Base-by-base conservation (phyloP, 1,140 invertebrate species). In the Cheumatopsyche charites region DNA sequence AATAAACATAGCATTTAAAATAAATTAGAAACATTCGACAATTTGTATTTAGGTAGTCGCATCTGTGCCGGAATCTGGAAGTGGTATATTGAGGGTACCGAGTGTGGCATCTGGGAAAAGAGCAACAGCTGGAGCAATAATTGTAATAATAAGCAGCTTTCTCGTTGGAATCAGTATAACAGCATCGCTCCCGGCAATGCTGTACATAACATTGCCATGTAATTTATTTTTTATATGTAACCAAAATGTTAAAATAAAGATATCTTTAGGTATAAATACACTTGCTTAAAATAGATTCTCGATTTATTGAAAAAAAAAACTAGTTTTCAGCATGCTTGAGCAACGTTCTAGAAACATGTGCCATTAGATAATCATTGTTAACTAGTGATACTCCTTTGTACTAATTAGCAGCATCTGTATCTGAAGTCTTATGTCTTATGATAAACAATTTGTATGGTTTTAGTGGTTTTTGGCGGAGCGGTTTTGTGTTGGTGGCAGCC, bases 401-500 rank as follows among this genome's bases (percentile, higher is more conserved):
- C n/a, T n/a, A n/a, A n/a, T n/a, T n/a, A n/a, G n/a, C n/a, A n/a
- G n/a, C n/a, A n/a, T n/a, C n/a, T n/a, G n/a, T n/a, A n/a, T n/a
- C n/a, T n/a, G n/a, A n/a, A n/a, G n/a, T n/a, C n/a, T n/a, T n/a
- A n/a, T n/a, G n/a, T n/a, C n/a, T n/a, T n/a, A n/a, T n/a, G n/a
- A n/a, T n/a, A n/a, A n/a, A n/a, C n/a, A n/a, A n/a, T n/a, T n/a
- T n/a, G n/a, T n/a, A n/a, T n/a, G n/a, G n/a, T 81, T 80, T 19
- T 76, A 84, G 83, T 83, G 15, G 81, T 83, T 79, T 58, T 82
- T 7, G 78, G 77, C 36, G 81, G 82, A 2, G 77, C 78, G 11
- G 73, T 82, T 6, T 78, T 82, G 15, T 80, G 79, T 67, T 76
- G 75, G 17, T 84, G 82, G 81, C 83, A 85, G 70, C 83, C 83